Percentiles rank a stretch among this genome's conserved stretches.
These are phyloP conservation scores for Psylliodes chrysocephalus DNA, from an alignment of 2,888 invertebrate genomes.

Conservation along the genomic window DNA sequence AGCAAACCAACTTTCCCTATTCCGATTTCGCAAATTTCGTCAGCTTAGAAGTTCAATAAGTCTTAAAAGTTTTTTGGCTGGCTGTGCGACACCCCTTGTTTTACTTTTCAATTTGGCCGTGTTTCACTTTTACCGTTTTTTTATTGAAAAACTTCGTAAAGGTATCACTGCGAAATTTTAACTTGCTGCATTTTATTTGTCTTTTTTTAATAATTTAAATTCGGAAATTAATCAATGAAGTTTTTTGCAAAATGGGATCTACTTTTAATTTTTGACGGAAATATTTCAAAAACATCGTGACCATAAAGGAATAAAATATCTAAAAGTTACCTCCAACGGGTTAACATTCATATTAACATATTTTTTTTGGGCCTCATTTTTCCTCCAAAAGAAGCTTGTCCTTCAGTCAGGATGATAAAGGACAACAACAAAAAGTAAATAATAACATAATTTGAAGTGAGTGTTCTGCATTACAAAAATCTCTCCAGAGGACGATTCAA, in stretches of 20 bases:
- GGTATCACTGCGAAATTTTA: too few species aligned
- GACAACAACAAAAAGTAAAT: not conserved
- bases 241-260: too few species aligned
- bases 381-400: too few species aligned
- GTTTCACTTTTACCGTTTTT: slow-evolving; percentile 9
- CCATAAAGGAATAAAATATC: too few species aligned
- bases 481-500: slow-evolving; percentile 39
- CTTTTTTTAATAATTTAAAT: too few species aligned
- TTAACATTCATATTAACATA: too few species aligned
- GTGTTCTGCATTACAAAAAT: slow-evolving; percentile 43
- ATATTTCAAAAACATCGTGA: too few species aligned
- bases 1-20: not conserved
- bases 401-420: not conserved
- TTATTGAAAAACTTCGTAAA: slow-evolving; percentile 7
- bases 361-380: too few species aligned
- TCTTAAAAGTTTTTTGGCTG: slow-evolving; percentile 23
- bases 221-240: too few species aligned
- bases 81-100: slow-evolving; percentile 14
- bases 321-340: too few species aligned
- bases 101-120: slow-evolving; percentile 15
- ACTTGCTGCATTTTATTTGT: too few species aligned
- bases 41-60: slow-evolving; percentile 20
- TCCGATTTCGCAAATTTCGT: slow-evolving; percentile 23
- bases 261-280: too few species aligned
- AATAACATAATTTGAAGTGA: slow-evolving; percentile 1